Percentiles rank a stretch among this genome's conserved stretches.
Evolutionary conservation across 2,888 invertebrate genomes (phyloP).

Genomic region (Aspidiotus destructor): DNA sequence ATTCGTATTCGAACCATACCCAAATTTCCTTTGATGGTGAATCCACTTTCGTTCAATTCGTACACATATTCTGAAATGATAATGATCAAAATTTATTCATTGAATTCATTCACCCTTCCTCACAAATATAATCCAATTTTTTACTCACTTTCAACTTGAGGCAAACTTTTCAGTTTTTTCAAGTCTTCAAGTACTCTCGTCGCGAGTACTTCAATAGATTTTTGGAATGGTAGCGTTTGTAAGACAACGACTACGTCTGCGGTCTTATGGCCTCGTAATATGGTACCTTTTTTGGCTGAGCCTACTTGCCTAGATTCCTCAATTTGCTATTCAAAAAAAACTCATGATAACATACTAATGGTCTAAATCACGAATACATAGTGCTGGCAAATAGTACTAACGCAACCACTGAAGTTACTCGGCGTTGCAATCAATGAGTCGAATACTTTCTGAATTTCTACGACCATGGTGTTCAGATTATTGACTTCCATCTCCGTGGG

Average conservation of each 20-base stretch:
- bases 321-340: slow-evolving; percentile 54
- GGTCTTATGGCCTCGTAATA: slow-evolving; percentile 88
- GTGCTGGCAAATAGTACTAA: slow-evolving; percentile 49
- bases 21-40: slow-evolving; percentile 28
- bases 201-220: slow-evolving; percentile 85
- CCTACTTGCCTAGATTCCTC: slow-evolving; percentile 95
- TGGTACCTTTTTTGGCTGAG: slow-evolving; percentile 95
- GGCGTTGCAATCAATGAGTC: slow-evolving; percentile 92
- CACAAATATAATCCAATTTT: not conserved
- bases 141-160: slow-evolving; percentile 16
- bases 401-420: slow-evolving; percentile 88
- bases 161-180: slow-evolving; percentile 15
- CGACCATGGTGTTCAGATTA: slow-evolving; percentile 82
- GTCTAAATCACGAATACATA: not conserved
- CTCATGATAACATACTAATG: not conserved
- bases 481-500: slow-evolving; percentile 86
- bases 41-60: slow-evolving; percentile 33
- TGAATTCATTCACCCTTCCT: not conserved
- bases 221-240: slow-evolving; percentile 90
- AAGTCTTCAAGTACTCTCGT: slow-evolving; percentile 72
- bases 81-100: slow-evolving; percentile 6
- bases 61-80: slow-evolving; percentile 22
- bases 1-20: slow-evolving; percentile 75
- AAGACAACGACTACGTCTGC: slow-evolving; percentile 95
- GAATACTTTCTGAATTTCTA: slow-evolving; percentile 86